Base-by-base conservation (phyloP, 2,888 invertebrate genomes). In the Acronicta psi region DNA sequence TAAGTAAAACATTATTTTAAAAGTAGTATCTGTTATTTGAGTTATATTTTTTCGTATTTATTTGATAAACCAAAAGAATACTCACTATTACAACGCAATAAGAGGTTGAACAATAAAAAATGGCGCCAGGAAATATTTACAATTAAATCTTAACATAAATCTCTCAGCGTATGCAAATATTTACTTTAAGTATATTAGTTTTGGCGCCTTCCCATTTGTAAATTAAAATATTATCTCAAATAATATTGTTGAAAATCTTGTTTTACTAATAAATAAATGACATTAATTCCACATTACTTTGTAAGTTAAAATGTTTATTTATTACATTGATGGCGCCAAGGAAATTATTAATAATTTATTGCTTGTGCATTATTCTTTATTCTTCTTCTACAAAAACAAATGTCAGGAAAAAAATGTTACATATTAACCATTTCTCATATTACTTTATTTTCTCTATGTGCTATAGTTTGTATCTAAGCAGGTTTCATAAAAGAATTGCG, bases 81-180 rank as follows among this genome's bases (percentile, higher is more conserved):
- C n/a, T n/a, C n/a, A n/a, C n/a, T n/a, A n/a, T n/a, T n/a, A n/a
- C n/a, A 44, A 50, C 50, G 66, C 72, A 72, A 66, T 46, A 18
- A 51, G 53, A 47, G 25, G 55, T 43, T 53, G 47, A 49, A 17
- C 14, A 59, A 55, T 71, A 61, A 61, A 70, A 74, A 36, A 54
- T 54, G 66, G 75, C 72, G 72, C 56, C 66, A 61, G 17, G 61
- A 46, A 41, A 47, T 75, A 61, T 57, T 71, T 73, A 52, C 62
- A 63, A 63, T 59, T 47, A 59, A 59, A 64, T 63, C 59, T 69
- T 53, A 43, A 69, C 47, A 67, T 67, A 60, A 73, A 73, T 69
- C 53, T 50, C 37, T 51, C 58, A 45, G 40, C 38, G 14, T 70
- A 70, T 70, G 71, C 44, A 45, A 66, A 66, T 71, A 59, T 71